A percentile compares a stretch with the other conserved stretches of the same genome.
phyloP scores from a whole-genome alignment of 1,140 invertebrate genomes.

The Sycobia sp. region DNA sequence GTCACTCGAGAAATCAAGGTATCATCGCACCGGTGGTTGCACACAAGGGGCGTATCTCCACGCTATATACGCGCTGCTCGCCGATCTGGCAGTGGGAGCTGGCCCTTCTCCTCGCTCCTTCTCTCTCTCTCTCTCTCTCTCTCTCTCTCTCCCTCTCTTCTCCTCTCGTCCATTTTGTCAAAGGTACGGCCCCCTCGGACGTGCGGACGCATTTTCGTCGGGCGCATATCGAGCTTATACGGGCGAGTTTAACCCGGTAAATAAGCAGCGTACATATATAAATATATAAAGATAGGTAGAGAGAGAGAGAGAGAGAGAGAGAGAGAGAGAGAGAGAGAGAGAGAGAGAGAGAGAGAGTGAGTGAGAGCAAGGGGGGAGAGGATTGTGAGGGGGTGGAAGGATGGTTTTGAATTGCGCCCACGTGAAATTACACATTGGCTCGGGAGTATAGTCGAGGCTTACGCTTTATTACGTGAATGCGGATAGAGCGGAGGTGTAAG shows the following conservation, averaged over 20 bases:
- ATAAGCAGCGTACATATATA: not conserved
- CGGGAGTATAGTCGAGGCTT: no score
- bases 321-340: not conserved
- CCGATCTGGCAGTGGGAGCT: constrained; percentile 4
- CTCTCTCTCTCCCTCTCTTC: not conserved
- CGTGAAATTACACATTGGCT: constrained; percentile 5
- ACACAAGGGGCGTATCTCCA: constrained; percentile 56
- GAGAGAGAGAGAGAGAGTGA: not conserved
- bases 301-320: no score
- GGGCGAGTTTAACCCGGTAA: constrained; percentile 1
- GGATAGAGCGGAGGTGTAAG: no score
- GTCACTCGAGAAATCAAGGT: constrained; percentile 62
- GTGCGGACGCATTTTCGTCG: not conserved
- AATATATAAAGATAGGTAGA: no score
- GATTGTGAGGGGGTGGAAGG: not conserved
- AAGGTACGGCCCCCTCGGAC: constrained; percentile 15
- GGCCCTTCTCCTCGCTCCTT: no score
- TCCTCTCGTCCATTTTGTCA: no score
- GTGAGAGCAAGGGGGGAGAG: not conserved
- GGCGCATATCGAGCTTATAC: not conserved
- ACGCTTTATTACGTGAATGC: no score
- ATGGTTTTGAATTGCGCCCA: not conserved
- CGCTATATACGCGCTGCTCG: not conserved
- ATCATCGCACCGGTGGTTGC: constrained; percentile 61
- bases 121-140: not conserved